Base-by-base conservation (phyloP, 2,797 vertebrate genomes). In the Typhlichthys eigenmanni region DNA sequence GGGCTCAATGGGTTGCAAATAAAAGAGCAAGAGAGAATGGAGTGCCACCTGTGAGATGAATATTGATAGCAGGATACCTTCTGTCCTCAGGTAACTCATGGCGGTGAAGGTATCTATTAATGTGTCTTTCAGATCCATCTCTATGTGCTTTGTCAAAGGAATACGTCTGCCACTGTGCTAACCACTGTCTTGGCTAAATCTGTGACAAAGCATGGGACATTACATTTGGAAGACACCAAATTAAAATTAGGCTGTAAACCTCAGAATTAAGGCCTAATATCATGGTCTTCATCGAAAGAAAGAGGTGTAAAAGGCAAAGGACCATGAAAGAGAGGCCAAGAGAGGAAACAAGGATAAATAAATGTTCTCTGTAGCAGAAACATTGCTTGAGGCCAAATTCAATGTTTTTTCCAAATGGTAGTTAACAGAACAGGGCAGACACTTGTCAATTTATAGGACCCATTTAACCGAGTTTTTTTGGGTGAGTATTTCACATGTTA, bases 201-300 rank as follows among this genome's bases (percentile, higher is more conserved):
- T 11, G 55, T 13, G 12, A n/a, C 10, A 13, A 17, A 60, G 60
- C 68, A 51, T 62, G 61, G 73, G 65, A 76, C 80, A 79, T 87
- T 78, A 85, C 87, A 88, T 82, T 74, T 80, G 12, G 85, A 83
- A 80, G 55, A 47, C 48, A 34, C 66, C 74, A 85, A 84, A 88
- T 89, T 87, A 87, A 86, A 85, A 59, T 55, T 0, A 0, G 52
- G 43, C 68, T 61, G 52, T 71, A 76, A 72, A 56, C 79, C 61
- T 79, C 2, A 11, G 48, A 76, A 67, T 72, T 62, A 57, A 71
- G 51, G 62, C 55, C 60, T 60, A 63, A 51, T 66, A 68, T 24
- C 4, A 29, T 29, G 43, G 38, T 29, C 43, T 13, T 34, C 61
- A 67, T 56, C 67, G 58, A 73, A 38, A 49, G 71, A 49, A 62